These are phyloP conservation scores for Anthrax anthrax DNA, from an alignment of 2,888 invertebrate species.

Conservation along the genomic window DNA sequence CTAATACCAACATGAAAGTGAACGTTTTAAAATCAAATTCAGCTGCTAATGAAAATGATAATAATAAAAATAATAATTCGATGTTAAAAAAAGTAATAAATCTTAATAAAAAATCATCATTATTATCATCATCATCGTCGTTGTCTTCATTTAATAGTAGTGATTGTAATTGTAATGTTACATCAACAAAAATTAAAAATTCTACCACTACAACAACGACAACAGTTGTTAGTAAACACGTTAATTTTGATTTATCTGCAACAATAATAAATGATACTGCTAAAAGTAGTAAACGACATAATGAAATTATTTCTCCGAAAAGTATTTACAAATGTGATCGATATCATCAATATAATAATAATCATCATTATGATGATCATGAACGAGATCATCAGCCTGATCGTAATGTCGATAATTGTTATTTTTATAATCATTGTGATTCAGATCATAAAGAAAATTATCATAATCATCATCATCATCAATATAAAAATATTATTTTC, in stretches of 20 bases:
- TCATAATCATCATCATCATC: background rate
- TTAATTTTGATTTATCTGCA: slow-evolving; percentile 9
- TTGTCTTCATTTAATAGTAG: background rate
- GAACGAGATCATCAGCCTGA: background rate
- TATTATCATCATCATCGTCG: background rate
- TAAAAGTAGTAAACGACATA: background rate
- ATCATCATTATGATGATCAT: background rate
- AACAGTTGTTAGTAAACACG: slow-evolving; percentile 4
- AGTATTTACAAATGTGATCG: too few species aligned
- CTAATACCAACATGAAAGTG: too few species aligned
- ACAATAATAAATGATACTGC: background rate
- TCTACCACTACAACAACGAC: background rate
- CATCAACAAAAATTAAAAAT: background rate
- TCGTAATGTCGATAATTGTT: background rate
- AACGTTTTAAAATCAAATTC: too few species aligned
- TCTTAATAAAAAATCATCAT: background rate
- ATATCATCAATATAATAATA: background rate
- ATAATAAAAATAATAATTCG: too few species aligned
- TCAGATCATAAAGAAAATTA: background rate
- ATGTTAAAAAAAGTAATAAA: too few species aligned
- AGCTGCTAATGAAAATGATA: too few species aligned
- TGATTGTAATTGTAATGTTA: background rate
- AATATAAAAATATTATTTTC: slow-evolving; percentile 44
- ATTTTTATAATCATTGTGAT: background rate
- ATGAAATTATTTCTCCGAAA: too few species aligned